Evolutionary conservation across 1,140 invertebrate species (phyloP).

Genomic region (Zelostemma sp.): DNA sequence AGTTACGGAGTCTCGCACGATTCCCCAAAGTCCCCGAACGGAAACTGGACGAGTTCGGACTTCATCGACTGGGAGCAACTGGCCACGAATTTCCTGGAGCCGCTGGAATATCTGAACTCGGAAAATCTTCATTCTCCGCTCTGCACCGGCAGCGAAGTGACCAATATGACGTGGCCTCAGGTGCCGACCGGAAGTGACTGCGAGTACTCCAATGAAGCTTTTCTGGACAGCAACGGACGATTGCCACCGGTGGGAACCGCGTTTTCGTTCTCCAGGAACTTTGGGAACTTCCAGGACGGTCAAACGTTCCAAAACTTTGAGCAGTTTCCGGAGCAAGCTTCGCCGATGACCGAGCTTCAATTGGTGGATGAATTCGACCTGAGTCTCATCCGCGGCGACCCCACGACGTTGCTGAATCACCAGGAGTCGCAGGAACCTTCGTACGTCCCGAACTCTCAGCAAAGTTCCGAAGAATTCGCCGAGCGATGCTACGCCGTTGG

Average conservation of each 20-base stretch:
- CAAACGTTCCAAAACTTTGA: slow-evolving; percentile 10
- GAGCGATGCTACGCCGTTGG: slow-evolving; percentile 58
- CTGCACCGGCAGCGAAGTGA: slow-evolving; percentile 52
- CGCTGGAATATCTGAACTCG: slow-evolving; percentile 20
- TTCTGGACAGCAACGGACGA: slow-evolving; percentile 19
- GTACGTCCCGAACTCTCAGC: slow-evolving; percentile 44
- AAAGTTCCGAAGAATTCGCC: slow-evolving; percentile 41
- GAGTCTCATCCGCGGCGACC: slow-evolving; percentile 64
- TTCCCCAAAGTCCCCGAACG: slow-evolving; percentile 2
- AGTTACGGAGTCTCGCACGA: slow-evolving; percentile 16
- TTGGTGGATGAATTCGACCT: slow-evolving; percentile 62
- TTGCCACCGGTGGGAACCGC: slow-evolving; percentile 60
- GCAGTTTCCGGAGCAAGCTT: slow-evolving; percentile 14
- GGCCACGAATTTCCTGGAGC: slow-evolving; percentile 54
- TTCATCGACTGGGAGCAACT: slow-evolving; percentile 59
- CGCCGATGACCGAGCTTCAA: slow-evolving; percentile 36
- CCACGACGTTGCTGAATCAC: slow-evolving; percentile 47
- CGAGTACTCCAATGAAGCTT: slow-evolving; percentile 48
- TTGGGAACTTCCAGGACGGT: slow-evolving; percentile 39
- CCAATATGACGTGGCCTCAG: slow-evolving; percentile 54
- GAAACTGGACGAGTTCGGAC: slow-evolving; percentile 30
- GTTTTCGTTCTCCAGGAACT: slow-evolving; percentile 62
- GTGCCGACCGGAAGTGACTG: slow-evolving; percentile 37
- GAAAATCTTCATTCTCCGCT: slow-evolving; percentile 33
- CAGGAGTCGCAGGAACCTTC: slow-evolving; percentile 24